These are phyloP conservation scores for Agrilus mali DNA, from an alignment of 2,888 invertebrate genomes.

Conservation along the genomic window DNA sequence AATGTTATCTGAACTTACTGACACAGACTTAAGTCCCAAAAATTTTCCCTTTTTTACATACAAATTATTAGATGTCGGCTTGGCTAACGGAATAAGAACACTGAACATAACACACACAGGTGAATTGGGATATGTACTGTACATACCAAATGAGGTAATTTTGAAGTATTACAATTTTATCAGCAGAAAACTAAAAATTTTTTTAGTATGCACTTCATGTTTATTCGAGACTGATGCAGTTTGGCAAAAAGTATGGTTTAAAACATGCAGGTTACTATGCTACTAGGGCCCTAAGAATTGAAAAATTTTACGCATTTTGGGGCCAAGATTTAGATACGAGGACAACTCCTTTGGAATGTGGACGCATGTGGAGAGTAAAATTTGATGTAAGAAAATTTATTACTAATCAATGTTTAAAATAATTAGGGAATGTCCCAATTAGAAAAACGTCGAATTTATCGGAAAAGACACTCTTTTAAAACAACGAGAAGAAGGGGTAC, in stretches of 20 bases:
- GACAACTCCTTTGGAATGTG: slow-evolving; percentile 93
- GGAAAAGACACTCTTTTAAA: slow-evolving; percentile 77
- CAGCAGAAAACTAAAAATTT: slow-evolving; percentile 6
- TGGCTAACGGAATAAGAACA: slow-evolving; percentile 86
- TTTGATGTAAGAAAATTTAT: slow-evolving; percentile 58
- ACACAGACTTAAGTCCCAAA: slow-evolving; percentile 71
- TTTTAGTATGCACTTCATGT: slow-evolving; percentile 86
- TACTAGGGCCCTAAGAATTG: slow-evolving; percentile 77
- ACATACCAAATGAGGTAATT: slow-evolving; percentile 89
- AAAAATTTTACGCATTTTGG: slow-evolving; percentile 98
- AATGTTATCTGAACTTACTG: slow-evolving; percentile 81
- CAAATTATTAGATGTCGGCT: slow-evolving; percentile 75
- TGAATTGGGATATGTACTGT: slow-evolving; percentile 96
- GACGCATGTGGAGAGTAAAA: slow-evolving; percentile 92
- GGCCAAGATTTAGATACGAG: slow-evolving; percentile 92
- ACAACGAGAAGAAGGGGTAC: slow-evolving; percentile 76
- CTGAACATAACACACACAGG: slow-evolving; percentile 97
- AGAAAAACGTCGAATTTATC: slow-evolving; percentile 52
- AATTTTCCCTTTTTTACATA: slow-evolving; percentile 93
- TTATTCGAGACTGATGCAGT: slow-evolving; percentile 74
- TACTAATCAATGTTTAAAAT: not conserved
- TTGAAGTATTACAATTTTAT: not conserved
- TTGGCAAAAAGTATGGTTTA: slow-evolving; percentile 82
- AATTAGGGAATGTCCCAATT: not conserved
- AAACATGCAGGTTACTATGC: slow-evolving; percentile 89